phyloP scores from a whole-genome alignment of 2,113 vertebrate species.

The Thunnus thynnus region DNA sequence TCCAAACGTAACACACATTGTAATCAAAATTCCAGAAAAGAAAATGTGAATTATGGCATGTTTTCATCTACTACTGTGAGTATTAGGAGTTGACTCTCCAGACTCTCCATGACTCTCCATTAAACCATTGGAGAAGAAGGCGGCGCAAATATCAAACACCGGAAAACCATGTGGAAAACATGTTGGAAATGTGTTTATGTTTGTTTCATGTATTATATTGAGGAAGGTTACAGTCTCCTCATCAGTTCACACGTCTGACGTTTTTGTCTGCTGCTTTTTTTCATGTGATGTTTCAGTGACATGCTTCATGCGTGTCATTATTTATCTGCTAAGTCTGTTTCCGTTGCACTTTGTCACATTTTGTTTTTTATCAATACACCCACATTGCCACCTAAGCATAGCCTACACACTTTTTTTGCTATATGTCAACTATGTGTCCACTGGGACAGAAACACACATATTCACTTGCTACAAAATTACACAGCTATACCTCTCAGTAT shows the following conservation, averaged over 20 bases:
- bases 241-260: not conserved
- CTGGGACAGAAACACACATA: not conserved
- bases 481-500: constrained; percentile 42
- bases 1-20: not conserved
- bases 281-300: no score
- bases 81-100: not conserved
- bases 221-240: not conserved
- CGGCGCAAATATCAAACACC: not conserved
- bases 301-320: no score
- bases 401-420: no score
- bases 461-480: constrained; percentile 53
- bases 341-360: no score
- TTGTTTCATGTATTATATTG: not conserved
- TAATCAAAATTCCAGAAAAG: constrained; percentile 14
- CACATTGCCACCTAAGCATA: no score
- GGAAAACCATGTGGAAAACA: constrained; percentile 6
- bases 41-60: not conserved
- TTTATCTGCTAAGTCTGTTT: no score
- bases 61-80: not conserved
- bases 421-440: no score
- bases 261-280: no score
- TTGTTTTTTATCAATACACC: no score
- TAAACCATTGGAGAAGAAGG: not conserved
- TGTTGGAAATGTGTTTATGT: not conserved
- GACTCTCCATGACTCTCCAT: no score